Percentiles rank a stretch among this genome's conserved stretches.
Evolutionary conservation across 2,113 vertebrate genomes (phyloP).

Genomic region (Tenrec ecaudatus): DNA sequence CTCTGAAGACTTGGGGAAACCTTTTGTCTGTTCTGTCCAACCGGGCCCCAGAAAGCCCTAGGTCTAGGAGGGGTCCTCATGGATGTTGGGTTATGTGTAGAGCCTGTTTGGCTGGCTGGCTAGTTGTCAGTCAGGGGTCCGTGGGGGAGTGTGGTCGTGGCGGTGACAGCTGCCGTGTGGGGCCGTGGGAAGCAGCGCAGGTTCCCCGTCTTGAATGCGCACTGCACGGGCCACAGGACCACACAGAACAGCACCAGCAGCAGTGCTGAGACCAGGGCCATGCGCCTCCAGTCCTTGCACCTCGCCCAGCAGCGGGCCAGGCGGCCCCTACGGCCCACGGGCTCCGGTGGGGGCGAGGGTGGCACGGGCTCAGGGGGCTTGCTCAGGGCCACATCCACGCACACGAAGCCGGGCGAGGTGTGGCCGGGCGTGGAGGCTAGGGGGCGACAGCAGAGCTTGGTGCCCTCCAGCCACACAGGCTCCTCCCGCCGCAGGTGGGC

Average conservation of each 20-base stretch:
- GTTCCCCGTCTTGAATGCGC: slow-evolving; percentile 91
- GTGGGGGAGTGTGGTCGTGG: rapidly evolving
- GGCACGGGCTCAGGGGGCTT: slow-evolving; percentile 70
- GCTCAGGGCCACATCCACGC: slow-evolving; percentile 93
- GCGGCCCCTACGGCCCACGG: not conserved
- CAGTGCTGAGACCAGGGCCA: slow-evolving; percentile 88
- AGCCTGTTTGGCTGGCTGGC: not conserved
- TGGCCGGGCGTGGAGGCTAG: not conserved
- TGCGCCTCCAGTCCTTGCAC: slow-evolving; percentile 91
- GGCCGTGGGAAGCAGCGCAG: slow-evolving; percentile 87
- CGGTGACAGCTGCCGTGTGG: rapidly evolving
- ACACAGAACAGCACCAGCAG: slow-evolving; percentile 90
- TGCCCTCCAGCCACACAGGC: slow-evolving; percentile 94
- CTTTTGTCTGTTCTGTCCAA: not conserved
- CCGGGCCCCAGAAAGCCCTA: not conserved
- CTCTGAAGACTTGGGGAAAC: not conserved
- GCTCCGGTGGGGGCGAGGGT: rapidly evolving
- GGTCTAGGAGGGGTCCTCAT: not conserved
- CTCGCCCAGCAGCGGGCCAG: slow-evolving; percentile 82
- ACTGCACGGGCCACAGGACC: slow-evolving; percentile 95
- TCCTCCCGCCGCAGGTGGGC: slow-evolving; percentile 90
- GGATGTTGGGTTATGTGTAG: not conserved
- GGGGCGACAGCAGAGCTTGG: slow-evolving; percentile 92
- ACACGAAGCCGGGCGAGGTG: slow-evolving; percentile 86
- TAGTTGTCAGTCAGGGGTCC: rapidly evolving